These are phyloP conservation scores for Drosophila kambysellisi DNA, from an alignment of 2,888 invertebrate genomes.

Conservation along the genomic window DNA sequence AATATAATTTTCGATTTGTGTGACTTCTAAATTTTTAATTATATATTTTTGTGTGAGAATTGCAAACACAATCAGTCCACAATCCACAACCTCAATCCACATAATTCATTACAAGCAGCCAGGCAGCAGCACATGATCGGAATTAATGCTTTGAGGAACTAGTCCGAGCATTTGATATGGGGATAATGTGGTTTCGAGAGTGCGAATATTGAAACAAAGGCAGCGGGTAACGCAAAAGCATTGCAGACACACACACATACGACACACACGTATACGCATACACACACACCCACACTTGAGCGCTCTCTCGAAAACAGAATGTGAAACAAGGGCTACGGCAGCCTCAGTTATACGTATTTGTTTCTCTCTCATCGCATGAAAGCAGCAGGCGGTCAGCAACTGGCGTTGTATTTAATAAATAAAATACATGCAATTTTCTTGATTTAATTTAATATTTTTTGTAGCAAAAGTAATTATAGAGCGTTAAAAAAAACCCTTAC, in stretches of 20 bases:
- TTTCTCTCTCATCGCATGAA: conserved; percentile 6
- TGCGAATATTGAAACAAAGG: conserved; percentile 69
- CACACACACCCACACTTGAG: conserved; percentile 17
- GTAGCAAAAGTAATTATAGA: conserved; percentile 47
- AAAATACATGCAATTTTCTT: conserved; percentile 5
- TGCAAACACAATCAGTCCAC: not conserved
- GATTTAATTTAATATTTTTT: conserved; percentile 14
- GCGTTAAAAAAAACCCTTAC: conserved; percentile 43
- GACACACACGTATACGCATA: conserved; percentile 14
- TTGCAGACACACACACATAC: conserved; percentile 58
- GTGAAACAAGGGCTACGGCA: conserved; percentile 25
- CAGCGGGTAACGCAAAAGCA: conserved; percentile 71
- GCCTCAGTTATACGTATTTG: conserved; percentile 34
- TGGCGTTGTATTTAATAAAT: conserved; percentile 14
- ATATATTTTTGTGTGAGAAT: conserved; percentile 18
- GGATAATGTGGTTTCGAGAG: conserved; percentile 57
- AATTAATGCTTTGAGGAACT: conserved; percentile 58
- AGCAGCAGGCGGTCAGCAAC: conserved; percentile 2
- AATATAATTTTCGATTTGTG: conserved; percentile 2
- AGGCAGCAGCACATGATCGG: conserved; percentile 68
- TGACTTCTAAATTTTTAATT: conserved; percentile 8
- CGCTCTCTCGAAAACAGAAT: conserved; percentile 43
- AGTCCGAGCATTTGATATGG: conserved; percentile 70
- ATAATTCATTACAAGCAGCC: conserved; percentile 11
- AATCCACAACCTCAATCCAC: conserved; percentile 22